Evolutionary conservation across 2,888 invertebrate genomes (phyloP).

Genomic region (Phaonia tiefii): DNA sequence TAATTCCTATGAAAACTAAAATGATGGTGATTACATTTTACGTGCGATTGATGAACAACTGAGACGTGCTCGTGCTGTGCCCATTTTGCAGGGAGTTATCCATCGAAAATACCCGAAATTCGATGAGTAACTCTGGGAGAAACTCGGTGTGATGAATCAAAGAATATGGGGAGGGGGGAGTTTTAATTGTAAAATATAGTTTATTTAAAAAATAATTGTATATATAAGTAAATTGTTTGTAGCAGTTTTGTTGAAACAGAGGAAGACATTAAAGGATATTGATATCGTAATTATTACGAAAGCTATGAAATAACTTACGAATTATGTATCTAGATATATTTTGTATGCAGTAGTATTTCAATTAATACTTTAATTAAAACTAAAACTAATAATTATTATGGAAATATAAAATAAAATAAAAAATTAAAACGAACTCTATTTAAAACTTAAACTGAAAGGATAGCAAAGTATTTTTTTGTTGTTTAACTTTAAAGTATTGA

Average conservation of each 20-base stretch:
- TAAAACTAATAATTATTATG: slow-evolving; percentile 39
- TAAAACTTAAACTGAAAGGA: slow-evolving; percentile 3
- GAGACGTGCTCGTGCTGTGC: slow-evolving; percentile 60
- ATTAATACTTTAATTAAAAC: slow-evolving; percentile 59
- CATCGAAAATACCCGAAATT: neutral
- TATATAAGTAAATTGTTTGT: slow-evolving; percentile 28
- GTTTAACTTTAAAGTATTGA: slow-evolving; percentile 10
- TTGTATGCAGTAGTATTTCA: slow-evolving; percentile 31
- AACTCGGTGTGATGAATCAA: no score
- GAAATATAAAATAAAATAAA: slow-evolving; percentile 16
- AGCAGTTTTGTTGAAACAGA: slow-evolving; percentile 55
- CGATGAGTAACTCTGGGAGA: slow-evolving; percentile 23
- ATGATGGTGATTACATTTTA: slow-evolving; percentile 58
- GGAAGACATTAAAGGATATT: slow-evolving; percentile 61
- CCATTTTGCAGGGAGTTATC: slow-evolving; percentile 10
- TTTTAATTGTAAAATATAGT: slow-evolving; percentile 3
- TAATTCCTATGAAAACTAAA: slow-evolving; percentile 59
- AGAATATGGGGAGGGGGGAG: no score
- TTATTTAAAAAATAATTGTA: slow-evolving; percentile 56
- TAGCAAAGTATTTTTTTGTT: slow-evolving; percentile 27
- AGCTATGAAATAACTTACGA: neutral
- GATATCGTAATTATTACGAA: slow-evolving; percentile 26
- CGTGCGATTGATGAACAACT: slow-evolving; percentile 54
- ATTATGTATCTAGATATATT: neutral
- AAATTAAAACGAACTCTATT: no score